Base-by-base conservation (phyloP, 2,113 vertebrate species). In the Syrmaticus mikado region DNA sequence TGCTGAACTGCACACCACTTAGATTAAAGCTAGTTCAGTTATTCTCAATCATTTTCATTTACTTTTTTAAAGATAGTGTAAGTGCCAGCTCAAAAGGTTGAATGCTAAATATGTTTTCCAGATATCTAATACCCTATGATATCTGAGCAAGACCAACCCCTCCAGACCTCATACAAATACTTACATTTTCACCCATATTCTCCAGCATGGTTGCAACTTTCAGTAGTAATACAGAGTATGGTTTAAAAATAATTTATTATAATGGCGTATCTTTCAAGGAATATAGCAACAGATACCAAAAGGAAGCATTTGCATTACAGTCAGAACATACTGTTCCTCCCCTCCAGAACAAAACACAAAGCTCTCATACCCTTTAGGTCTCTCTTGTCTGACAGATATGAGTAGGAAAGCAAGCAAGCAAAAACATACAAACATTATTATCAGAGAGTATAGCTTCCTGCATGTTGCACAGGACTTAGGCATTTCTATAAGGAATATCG, bases 401-500 rank as follows among this genome's bases (percentile, higher is more conserved):
- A 62, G n/a, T 8, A 76, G 45, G 16, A 85, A 66, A 85, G 46
- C 11, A 85, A 91, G 32, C 38, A 6, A 55, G 48, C 55, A 61
- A 30, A 34, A 78, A 32, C 3, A 4, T 13, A 74, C 86, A 34
- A 60, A 72, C n/a, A n/a, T n/a, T n/a, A n/a, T 62, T 28, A n/a
- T 82, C n/a, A 18, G 52, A 32, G 30, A 82, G 46, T 3, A 76
- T 36, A 32, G 22, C 11, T 75, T 70, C 50, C 46, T 52, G 0
- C 13, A n/a, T 0, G 2, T 11, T 70, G 36, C 40, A 57, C 17
- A 61, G 27, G 78, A 82, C 18, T 62, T 36, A 40, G 6, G 19
- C 16, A 50, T n/a, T 90, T 24, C 21, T 32, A 6, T 30, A 30
- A 60, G 28, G 36, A 36, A 68, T 82, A 86, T 58, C 0, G 0